These are phyloP conservation scores for Sebastes hopkinsi DNA, from an alignment of 2,797 vertebrate species.

Conservation along the genomic window DNA sequence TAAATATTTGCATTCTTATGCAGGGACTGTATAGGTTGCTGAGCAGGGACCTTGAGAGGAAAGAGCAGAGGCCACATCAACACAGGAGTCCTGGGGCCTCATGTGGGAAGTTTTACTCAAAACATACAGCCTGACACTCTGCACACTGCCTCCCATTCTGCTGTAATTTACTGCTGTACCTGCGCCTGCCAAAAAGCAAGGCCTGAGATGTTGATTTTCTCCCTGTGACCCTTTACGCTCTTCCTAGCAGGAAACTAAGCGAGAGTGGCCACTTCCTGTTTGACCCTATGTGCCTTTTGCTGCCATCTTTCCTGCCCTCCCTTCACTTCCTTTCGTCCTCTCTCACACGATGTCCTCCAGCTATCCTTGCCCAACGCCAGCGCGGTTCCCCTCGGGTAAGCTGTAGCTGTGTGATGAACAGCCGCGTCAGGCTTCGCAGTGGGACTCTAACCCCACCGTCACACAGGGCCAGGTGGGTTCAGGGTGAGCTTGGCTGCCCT, in stretches of 20 bases:
- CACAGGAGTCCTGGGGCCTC: background rate
- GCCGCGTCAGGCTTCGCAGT: constrained; percentile 39
- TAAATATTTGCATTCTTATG: constrained; percentile 32
- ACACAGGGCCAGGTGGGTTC: constrained; percentile 48
- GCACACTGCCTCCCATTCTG: constrained; percentile 2
- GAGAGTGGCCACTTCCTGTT: constrained; percentile 64
- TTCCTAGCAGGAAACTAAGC: constrained; percentile 67
- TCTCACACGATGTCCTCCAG: constrained; percentile 61
- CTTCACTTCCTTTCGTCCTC: constrained; percentile 42
- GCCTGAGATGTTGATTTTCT: constrained; percentile 39
- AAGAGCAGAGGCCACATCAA: constrained; percentile 20
- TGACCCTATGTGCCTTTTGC: constrained; percentile 44
- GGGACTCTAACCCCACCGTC: constrained; percentile 55
- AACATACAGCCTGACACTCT: constrained; percentile 22
- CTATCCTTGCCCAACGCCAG: constrained; percentile 55
- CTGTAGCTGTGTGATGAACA: constrained; percentile 61
- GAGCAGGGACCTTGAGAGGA: background rate
- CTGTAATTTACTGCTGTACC: constrained; percentile 25
- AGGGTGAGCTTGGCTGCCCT: constrained; percentile 54
- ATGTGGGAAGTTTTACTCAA: constrained; percentile 25
- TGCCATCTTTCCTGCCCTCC: constrained; percentile 59
- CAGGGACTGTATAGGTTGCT: background rate
- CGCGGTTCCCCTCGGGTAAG: constrained; percentile 33
- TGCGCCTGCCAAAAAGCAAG: constrained; percentile 17
- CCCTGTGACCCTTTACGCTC: constrained; percentile 32